Conservation (phyloP, 2,113 vertebrate genomes). For the Bos taurus region ARS-UCD2.0 NC_037346.1:61100501-61101000, state of each 20-base stretch:
- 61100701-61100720: background rate
- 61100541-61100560: background rate
- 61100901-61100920: background rate
- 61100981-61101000: background rate
- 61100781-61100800: background rate
- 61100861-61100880: background rate
- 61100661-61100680: background rate
- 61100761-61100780: background rate
- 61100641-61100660: background rate
- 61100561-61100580: background rate
- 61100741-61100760: rapidly evolving
- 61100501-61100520: background rate
- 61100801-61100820: background rate
- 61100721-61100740: rapidly evolving
- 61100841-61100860: background rate
- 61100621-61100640: background rate
- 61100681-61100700: background rate
- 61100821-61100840: background rate
- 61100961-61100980: background rate
- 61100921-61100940: too few relatives aligned
- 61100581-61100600: background rate
- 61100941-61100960: background rate
- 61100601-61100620: background rate
- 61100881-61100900: background rate
- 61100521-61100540: background rate